Conservation (phyloP, 1,140 invertebrate species). For the Saccostrea cuccullata region DNA sequence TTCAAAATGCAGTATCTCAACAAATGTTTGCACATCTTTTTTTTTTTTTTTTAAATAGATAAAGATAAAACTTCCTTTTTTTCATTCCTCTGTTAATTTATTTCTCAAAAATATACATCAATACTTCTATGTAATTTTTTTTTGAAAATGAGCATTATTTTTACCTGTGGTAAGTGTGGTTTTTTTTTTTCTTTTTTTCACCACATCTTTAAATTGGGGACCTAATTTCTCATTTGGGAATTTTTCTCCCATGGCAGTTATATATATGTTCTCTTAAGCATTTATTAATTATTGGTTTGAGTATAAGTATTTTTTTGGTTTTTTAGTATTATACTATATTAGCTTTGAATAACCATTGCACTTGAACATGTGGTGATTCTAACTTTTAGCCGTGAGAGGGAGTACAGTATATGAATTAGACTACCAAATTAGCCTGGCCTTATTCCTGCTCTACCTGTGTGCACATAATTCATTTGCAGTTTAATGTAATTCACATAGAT, state of each 20-base stretch:
- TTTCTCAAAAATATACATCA: not conserved
- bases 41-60: not conserved
- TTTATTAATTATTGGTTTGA: not conserved
- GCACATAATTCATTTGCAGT: constrained; percentile 20
- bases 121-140: not conserved
- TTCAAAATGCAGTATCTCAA: not conserved
- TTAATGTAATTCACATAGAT: constrained; percentile 35
- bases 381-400: not conserved
- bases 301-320: not conserved
- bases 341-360: not conserved
- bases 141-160: too few relatives aligned
- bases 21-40: constrained; percentile 16
- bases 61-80: not conserved
- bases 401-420: constrained; percentile 16
- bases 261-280: not conserved
- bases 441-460: constrained; percentile 2
- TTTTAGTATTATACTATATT: not conserved
- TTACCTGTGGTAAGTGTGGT: too few relatives aligned
- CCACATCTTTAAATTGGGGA: too few relatives aligned
- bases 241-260: not conserved
- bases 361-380: not conserved
- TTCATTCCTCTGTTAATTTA: not conserved
- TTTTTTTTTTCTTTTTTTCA: not conserved
- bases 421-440: constrained; percentile 2
- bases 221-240: too few relatives aligned